Base-by-base conservation (phyloP, 2,113 vertebrate genomes). In the Axis porcinus region DNA sequence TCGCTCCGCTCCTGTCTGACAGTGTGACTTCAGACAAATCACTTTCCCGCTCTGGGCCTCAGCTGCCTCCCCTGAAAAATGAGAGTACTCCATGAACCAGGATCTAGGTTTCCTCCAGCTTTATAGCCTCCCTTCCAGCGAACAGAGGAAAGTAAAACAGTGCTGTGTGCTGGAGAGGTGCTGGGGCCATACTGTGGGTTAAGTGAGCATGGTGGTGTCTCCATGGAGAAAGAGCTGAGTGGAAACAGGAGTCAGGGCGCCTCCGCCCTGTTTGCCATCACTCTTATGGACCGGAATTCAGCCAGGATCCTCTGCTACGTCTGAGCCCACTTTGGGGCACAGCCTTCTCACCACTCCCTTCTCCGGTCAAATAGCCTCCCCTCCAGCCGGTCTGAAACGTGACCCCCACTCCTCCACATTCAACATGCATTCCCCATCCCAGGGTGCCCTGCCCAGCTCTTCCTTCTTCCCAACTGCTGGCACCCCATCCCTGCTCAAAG, bases 361-460 rank as follows among this genome's bases (percentile, higher is more conserved):
- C 52, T 62, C 36, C 3, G 5, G 33, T 10, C 33, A 33, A 15
- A 50, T 10, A 6, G 19, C 43, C 27, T 21, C 67, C 76, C 30
- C 25, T 55, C 52, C 54, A 27, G 8, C 70, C 17, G 8, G 17
- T 55, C 91, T 52, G 62, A 86, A 70, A 12, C 6, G 2, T 10
- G 1, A 7, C 36, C 40, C 33, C 30, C 36, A 14, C 19, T 16
- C 25, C 25, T n/a, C 70, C 50, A 25, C 0, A 0, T n/a, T 86
- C 33, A 36, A 7, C 33, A 40, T 28, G 36, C 30, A 3, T 27
- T 11, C 89, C 54, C 40, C 33, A 6, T 58, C 47, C 57, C 9
- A 43, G 33, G 33, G 11, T 7, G 0, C 43, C 43, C n/a, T 33
- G 23, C 11, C 23, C 12, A 1, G 15, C n/a, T 23, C 17, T 14